Percentiles rank a stretch among this genome's conserved stretches.
phyloP scores from a whole-genome alignment of 1,140 invertebrate species.

The Lordiphosa collinella region DNA sequence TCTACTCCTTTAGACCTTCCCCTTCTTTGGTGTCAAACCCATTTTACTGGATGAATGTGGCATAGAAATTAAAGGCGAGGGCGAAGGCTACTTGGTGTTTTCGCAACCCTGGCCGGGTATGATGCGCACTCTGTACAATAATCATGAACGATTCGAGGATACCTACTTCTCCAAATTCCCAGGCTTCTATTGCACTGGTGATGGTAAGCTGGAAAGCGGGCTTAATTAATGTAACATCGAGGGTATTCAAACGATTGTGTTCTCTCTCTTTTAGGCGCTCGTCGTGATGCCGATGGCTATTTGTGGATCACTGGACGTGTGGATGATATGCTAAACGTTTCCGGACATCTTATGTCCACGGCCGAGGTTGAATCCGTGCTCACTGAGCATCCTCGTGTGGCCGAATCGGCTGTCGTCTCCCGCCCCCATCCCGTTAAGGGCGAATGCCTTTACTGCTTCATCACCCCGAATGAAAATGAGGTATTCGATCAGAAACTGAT shows the following conservation, averaged over 20 bases:
- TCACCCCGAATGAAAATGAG: slow-evolving; percentile 91
- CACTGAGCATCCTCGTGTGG: slow-evolving; percentile 89
- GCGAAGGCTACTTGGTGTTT: slow-evolving; percentile 97
- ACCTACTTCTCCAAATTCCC: slow-evolving; percentile 98
- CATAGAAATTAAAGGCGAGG: slow-evolving; percentile 90
- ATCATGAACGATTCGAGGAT: slow-evolving; percentile 95
- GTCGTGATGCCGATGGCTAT: slow-evolving; percentile 95
- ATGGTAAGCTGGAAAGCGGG: slow-evolving; percentile 86
- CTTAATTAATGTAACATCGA: neutral
- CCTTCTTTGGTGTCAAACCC: slow-evolving; percentile 97
- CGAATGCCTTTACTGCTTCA: slow-evolving; percentile 97
- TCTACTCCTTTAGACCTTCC: slow-evolving; percentile 87
- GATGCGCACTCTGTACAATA: slow-evolving; percentile 95
- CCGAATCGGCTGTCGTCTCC: slow-evolving; percentile 97
- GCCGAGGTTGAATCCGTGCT: slow-evolving; percentile 96
- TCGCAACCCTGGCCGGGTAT: slow-evolving; percentile 97
- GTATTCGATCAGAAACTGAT: slow-evolving; percentile 86
- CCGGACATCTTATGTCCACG: slow-evolving; percentile 97
- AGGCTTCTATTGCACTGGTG: slow-evolving; percentile 98
- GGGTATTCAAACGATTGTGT: neutral
- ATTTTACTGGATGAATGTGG: slow-evolving; percentile 93
- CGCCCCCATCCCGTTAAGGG: slow-evolving; percentile 96
- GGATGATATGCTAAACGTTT: slow-evolving; percentile 99
- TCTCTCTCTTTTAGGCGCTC: slow-evolving; percentile 81
- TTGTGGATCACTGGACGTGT: slow-evolving; percentile 98